A percentile compares a stretch with the other conserved stretches of the same genome.
Conservation (phyloP, 2,113 vertebrate species). For the Drymodes brunneopygia region DNA sequence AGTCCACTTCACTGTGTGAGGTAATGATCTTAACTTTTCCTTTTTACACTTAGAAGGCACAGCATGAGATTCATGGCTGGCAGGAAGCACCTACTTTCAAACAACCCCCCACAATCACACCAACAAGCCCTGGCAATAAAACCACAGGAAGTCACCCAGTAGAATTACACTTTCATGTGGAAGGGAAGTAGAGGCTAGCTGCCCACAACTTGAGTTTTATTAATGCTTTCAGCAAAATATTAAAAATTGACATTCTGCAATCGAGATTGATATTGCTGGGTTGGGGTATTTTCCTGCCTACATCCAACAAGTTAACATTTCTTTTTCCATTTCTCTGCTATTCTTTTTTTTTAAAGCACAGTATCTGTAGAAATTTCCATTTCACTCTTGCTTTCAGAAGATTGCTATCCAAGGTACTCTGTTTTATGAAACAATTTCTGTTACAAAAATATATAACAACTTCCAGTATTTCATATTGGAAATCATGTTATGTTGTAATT, state of each 20-base stretch:
- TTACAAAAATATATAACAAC: neutral
- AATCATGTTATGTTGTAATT: neutral
- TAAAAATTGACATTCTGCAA: neutral
- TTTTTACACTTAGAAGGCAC: neutral
- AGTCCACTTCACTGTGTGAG: neutral
- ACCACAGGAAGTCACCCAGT: neutral
- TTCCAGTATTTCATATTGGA: neutral
- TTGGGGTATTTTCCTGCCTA: accelerated
- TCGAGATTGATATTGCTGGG: neutral
- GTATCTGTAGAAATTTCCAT: neutral
- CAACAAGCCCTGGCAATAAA: neutral
- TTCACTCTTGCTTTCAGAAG: neutral
- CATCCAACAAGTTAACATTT: neutral
- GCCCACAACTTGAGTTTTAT: neutral
- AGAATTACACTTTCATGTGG: neutral
- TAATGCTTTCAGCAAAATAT: neutral
- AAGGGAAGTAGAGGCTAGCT: neutral
- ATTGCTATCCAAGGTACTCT: neutral
- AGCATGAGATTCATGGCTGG: neutral
- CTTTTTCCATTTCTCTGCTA: neutral
- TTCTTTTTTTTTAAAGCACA: neutral
- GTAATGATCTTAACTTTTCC: neutral
- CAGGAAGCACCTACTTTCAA: neutral
- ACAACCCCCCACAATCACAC: neutral
- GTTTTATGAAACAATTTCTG: neutral